A percentile compares a stretch with the other conserved stretches of the same genome.
These are phyloP conservation scores for Enchytraeus crypticus DNA, from an alignment of 2,888 invertebrate species.

Conservation along the genomic window DNA sequence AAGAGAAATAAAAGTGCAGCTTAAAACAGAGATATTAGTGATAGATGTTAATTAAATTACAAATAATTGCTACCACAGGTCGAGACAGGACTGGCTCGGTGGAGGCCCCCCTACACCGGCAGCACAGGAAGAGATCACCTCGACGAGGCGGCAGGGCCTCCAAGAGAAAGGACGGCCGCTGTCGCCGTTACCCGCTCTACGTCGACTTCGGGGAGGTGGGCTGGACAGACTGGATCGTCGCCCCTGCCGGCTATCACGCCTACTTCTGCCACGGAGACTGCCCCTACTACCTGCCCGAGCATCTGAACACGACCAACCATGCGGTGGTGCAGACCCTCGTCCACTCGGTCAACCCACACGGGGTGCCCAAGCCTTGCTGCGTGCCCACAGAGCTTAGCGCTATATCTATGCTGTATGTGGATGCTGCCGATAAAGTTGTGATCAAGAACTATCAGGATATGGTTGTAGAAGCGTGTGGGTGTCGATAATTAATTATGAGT, in stretches of 20 bases:
- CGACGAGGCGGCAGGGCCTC: not conserved
- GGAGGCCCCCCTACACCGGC: too few species aligned
- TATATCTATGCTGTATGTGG: slow-evolving; percentile 91
- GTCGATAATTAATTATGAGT: too few species aligned
- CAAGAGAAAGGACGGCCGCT: slow-evolving; percentile 44
- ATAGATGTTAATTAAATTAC: too few species aligned
- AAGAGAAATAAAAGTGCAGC: too few species aligned
- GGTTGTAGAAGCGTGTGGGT: slow-evolving; percentile 95
- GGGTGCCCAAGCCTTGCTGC: slow-evolving; percentile 92
- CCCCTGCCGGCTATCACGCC: slow-evolving; percentile 91
- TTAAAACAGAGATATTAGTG: too few species aligned
- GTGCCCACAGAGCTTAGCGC: slow-evolving; percentile 87
- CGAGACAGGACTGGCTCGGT: too few species aligned
- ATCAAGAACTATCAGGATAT: slow-evolving; percentile 98
- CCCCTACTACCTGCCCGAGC: slow-evolving; percentile 83
- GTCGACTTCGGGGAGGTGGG: slow-evolving; percentile 93
- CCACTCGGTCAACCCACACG: slow-evolving; percentile 55
- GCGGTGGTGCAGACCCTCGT: slow-evolving; percentile 65
- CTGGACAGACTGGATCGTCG: slow-evolving; percentile 98
- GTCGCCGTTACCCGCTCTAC: slow-evolving; percentile 78
- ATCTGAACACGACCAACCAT: slow-evolving; percentile 95
- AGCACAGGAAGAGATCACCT: not conserved
- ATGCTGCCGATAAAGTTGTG: slow-evolving; percentile 85
- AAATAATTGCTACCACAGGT: too few species aligned
- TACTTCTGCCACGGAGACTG: slow-evolving; percentile 94